Evolutionary conservation across 1,140 invertebrate genomes (phyloP).

Genomic region (Leptinotarsa lineolata): DNA sequence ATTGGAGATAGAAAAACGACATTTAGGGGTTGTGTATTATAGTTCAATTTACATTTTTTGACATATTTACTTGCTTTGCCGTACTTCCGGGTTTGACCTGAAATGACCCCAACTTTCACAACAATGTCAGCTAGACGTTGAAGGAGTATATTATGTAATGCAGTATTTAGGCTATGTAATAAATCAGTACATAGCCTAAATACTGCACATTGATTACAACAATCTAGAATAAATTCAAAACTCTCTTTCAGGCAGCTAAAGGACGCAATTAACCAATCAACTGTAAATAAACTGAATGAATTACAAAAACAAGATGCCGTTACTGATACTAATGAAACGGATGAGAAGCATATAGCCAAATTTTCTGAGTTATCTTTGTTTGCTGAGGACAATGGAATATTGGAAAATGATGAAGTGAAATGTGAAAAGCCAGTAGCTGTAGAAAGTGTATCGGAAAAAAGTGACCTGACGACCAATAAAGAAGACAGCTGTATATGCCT

Average conservation of each 20-base stretch:
- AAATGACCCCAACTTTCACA: no score
- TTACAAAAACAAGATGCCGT: neutral
- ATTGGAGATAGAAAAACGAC: no score
- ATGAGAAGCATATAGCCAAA: neutral
- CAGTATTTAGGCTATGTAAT: no score
- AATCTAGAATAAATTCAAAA: neutral
- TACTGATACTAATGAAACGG: neutral
- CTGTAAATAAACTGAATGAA: neutral
- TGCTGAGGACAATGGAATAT: neutral
- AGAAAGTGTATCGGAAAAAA: neutral
- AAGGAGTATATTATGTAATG: no score
- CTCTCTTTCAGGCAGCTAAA: neutral
- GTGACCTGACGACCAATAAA: neutral
- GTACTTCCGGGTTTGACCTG: no score
- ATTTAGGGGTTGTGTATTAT: no score
- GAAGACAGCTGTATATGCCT: neutral
- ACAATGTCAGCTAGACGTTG: no score
- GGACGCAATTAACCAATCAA: neutral
- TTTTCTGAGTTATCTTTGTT: neutral
- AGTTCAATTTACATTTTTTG: no score
- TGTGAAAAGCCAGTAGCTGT: neutral
- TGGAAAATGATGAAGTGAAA: neutral
- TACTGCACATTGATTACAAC: neutral
- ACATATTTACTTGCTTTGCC: no score
- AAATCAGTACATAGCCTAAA: neutral